Evolutionary conservation across 1,140 invertebrate species (phyloP).

Genomic region (Eufriesea mexicana): DNA sequence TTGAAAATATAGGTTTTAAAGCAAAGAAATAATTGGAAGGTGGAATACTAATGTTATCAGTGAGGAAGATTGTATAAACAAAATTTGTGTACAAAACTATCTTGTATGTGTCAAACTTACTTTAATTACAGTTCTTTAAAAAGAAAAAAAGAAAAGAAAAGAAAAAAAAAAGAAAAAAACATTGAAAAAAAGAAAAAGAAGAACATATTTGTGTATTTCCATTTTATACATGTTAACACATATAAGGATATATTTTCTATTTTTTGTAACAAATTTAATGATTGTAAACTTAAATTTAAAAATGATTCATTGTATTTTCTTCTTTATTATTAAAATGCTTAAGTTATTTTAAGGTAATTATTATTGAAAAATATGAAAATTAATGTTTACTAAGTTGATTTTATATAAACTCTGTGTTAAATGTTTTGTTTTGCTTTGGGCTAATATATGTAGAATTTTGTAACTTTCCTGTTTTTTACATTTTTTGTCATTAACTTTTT

Average conservation of each 20-base stretch:
- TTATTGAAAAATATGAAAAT: constrained; percentile 13
- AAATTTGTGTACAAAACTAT: constrained; percentile 43
- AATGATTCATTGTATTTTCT: constrained; percentile 8
- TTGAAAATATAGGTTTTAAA: constrained; percentile 19
- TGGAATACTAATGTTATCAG: constrained; percentile 44
- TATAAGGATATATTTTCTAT: constrained; percentile 30
- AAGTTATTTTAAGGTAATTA: constrained; percentile 38
- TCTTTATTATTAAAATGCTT: constrained; percentile 14
- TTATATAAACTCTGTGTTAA: constrained; percentile 1
- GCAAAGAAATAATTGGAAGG: constrained; percentile 54
- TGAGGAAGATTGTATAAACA: constrained; percentile 46
- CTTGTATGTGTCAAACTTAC: constrained; percentile 33
- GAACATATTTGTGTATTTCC: constrained; percentile 39
- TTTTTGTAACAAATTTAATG: constrained; percentile 40
- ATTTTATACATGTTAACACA: constrained; percentile 37
- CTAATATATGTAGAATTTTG: constrained; percentile 18
- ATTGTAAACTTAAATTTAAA: constrained; percentile 13
- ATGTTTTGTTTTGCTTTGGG: constrained; percentile 30
- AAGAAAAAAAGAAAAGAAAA: background rate
- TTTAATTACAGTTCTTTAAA: constrained; percentile 11
- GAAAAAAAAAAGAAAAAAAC: too few species aligned
- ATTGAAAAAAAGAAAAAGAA: background rate
- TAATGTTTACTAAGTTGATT: constrained; percentile 42
- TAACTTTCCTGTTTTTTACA: constrained; percentile 28
- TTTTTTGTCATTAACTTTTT: background rate